Evolutionary conservation across 2,797 vertebrate genomes (phyloP).

Genomic region (Rhabdomys pumilio): DNA sequence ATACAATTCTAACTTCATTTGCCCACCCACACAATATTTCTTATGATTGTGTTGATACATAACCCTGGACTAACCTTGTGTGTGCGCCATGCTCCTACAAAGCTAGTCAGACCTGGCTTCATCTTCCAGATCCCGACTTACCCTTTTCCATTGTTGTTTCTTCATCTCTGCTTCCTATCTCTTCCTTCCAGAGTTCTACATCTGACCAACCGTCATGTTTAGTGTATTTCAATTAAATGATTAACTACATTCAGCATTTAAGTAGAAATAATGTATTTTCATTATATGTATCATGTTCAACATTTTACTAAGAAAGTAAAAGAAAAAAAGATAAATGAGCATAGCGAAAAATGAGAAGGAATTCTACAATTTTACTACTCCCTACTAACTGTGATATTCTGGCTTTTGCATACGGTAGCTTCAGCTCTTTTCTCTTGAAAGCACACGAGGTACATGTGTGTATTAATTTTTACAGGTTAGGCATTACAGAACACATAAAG

Average conservation of each 20-base stretch:
- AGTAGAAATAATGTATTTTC: neutral
- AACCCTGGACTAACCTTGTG: rapidly evolving
- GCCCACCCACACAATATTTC: too few relatives aligned
- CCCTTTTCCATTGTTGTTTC: neutral
- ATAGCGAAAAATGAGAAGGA: neutral
- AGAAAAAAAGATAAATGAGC: neutral
- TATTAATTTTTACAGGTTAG: neutral
- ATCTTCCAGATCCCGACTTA: neutral
- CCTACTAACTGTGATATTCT: neutral
- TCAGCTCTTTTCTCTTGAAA: neutral
- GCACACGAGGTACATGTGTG: neutral
- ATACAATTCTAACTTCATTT: neutral
- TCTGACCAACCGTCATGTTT: neutral
- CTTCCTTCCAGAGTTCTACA: neutral
- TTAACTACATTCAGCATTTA: neutral
- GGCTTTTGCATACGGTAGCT: neutral
- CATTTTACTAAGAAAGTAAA: neutral
- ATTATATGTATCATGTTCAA: neutral
- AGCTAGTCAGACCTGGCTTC: neutral
- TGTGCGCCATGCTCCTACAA: neutral
- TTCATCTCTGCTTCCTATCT: neutral
- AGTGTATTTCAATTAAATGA: neutral
- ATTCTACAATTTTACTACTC: neutral
- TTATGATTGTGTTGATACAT: neutral
- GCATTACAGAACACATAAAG: neutral